These are phyloP conservation scores for Disparrhopalites patrizii DNA, from an alignment of 2,888 invertebrate species.

Conservation along the genomic window DNA sequence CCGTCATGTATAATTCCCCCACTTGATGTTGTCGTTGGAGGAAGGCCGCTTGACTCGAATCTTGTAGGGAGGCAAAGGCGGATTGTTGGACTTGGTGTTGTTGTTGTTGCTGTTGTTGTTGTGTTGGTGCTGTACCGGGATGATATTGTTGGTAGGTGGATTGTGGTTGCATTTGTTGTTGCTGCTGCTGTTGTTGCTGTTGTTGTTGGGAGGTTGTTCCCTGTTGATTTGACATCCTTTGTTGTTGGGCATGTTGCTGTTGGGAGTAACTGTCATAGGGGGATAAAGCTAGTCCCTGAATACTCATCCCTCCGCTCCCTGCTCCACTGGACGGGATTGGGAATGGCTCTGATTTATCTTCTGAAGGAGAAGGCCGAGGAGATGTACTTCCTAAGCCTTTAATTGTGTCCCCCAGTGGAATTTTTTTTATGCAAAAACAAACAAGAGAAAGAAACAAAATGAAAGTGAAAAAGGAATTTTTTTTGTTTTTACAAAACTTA, in stretches of 20 bases:
- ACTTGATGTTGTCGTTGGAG: conserved; percentile 41
- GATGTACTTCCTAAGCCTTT: conserved; percentile 51
- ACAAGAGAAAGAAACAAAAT: conserved; percentile 25
- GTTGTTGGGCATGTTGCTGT: conserved; percentile 31
- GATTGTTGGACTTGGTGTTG: conserved; percentile 50
- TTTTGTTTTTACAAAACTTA: too few species aligned
- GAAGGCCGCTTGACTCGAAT: conserved; percentile 42
- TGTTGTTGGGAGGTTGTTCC: conserved; percentile 25
- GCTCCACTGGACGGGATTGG: conserved; percentile 44
- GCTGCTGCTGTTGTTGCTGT: conserved; percentile 53
- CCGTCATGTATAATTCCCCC: not conserved
- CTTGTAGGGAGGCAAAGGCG: conserved; percentile 48
- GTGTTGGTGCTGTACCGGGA: too few species aligned
- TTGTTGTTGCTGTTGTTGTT: conserved; percentile 47
- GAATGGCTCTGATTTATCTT: conserved; percentile 50
- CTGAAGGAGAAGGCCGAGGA: conserved; percentile 51
- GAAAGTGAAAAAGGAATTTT: too few species aligned
- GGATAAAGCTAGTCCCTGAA: conserved; percentile 32
- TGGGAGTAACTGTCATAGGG: conserved; percentile 46
- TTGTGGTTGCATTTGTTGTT: conserved; percentile 49
- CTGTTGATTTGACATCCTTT: conserved; percentile 27
- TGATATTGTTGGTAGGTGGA: conserved; percentile 32
- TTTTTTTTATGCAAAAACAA: not conserved
- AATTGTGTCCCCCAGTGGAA: too few species aligned
- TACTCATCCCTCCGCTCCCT: conserved; percentile 31